Conservation (phyloP, 2,888 invertebrate species). For the Alsophila aescularia region DNA sequence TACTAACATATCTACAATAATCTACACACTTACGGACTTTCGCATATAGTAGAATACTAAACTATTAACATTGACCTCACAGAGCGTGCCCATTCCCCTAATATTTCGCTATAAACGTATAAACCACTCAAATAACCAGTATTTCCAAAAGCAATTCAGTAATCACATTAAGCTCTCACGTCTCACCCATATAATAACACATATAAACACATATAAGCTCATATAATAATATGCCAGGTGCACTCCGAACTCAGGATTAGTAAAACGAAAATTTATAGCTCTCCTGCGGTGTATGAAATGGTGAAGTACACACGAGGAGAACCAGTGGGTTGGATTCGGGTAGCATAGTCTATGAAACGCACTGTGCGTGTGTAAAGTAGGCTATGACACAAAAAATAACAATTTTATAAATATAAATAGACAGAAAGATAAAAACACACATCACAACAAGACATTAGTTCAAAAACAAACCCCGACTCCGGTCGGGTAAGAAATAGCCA, state of each 20-base stretch:
- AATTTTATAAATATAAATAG: too few relatives aligned
- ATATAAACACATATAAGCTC: slow-evolving; percentile 11
- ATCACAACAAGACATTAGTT: too few relatives aligned
- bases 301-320: neutral
- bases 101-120: neutral
- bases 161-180: slow-evolving; percentile 11
- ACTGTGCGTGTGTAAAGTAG: too few relatives aligned
- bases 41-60: too few relatives aligned
- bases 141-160: slow-evolving; percentile 1
- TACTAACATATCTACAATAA: too few relatives aligned
- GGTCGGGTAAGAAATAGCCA: too few relatives aligned
- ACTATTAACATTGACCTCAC: too few relatives aligned
- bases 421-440: too few relatives aligned
- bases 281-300: slow-evolving; percentile 41
- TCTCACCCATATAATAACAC: slow-evolving; percentile 15
- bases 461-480: too few relatives aligned
- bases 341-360: neutral
- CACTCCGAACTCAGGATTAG: slow-evolving; percentile 43
- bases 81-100: too few relatives aligned
- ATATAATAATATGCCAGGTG: slow-evolving; percentile 28
- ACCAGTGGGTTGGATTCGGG: neutral
- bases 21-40: too few relatives aligned
- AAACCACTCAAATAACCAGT: neutral
- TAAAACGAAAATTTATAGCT: slow-evolving; percentile 47
- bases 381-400: too few relatives aligned